Evolutionary conservation across 2,888 invertebrate genomes (phyloP), one percentile per base, ranked within the genome.

Genomic region (Philhelius pedissequus): DNA sequence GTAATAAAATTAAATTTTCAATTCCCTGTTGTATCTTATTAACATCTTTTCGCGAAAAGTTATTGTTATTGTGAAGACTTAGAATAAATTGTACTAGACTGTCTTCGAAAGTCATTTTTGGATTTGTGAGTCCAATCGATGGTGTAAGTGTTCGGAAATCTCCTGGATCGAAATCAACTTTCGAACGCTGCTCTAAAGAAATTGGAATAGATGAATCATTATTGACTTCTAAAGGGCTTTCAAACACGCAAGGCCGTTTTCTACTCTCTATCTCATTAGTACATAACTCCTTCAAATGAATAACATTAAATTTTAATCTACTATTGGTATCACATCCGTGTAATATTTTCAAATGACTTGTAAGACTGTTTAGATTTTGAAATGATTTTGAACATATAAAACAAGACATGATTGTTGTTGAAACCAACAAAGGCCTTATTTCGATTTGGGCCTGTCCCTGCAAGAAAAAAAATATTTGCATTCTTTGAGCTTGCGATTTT

Each of bases 11-110:
- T 15, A 60, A 43, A 7, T 64, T 18, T 25, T 40, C 15, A 32
- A 74, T 54, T 32, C 56, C 64, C 9, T 11, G 15, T 45, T 66
- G 64, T 27, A 74, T 30, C 18, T 40, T 30, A 25, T 6, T 62
- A 7, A 62, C 74, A 64, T 74, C 40, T 45, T 74, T 74, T 52
- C 73, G 60, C 5, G 73, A 18, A 30, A 62, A 74, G 45, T 74
- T 64, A 56, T 54, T 54, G 13, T 69, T 54, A 27, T 69, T 27
- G 52, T 52, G 52, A 52, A 52, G 7, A 27, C 52, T 30, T 27
- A 52, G 27, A 52, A 52, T 27, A 52, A 52, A 52, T 52, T 52
- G n/a, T 7, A 30, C 52, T 8, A 52, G 15, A 27, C 27, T 27
- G 27, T 27, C 15, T 15, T 52, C 30, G 27, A 52, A 5, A 15